A percentile compares a stretch with the other conserved stretches of the same genome.
Evolutionary conservation across 2,797 vertebrate species (phyloP).

Genomic region (Pelochelys cantorii): DNA sequence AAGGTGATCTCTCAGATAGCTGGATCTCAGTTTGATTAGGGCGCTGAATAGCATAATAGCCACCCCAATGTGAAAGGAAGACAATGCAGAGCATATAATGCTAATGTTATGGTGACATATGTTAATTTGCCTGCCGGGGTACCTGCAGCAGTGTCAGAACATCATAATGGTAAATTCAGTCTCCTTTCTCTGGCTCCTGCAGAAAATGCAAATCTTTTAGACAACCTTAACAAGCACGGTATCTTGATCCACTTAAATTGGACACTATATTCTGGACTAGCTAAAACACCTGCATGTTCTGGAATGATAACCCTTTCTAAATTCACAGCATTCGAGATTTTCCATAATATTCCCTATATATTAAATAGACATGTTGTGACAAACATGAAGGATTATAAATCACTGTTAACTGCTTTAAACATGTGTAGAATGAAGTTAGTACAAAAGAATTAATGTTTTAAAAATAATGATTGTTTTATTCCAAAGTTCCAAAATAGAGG

Average conservation of each 20-base stretch:
- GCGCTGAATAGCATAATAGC: background rate
- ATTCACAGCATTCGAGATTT: background rate
- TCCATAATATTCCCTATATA: background rate
- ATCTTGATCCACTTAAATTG: background rate
- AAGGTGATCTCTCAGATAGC: background rate
- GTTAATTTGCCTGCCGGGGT: background rate
- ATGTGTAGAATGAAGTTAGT: background rate
- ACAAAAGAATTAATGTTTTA: background rate
- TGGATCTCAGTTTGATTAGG: background rate
- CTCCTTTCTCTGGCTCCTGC: background rate
- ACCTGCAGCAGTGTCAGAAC: background rate
- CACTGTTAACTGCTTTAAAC: background rate
- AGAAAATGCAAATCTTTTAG: constrained; percentile 9
- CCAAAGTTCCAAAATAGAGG: constrained; percentile 1
- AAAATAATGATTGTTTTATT: background rate
- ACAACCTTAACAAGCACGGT: background rate
- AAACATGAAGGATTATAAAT: background rate
- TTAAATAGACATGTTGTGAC: background rate
- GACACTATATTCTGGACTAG: background rate
- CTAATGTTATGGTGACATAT: background rate
- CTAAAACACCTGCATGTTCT: background rate
- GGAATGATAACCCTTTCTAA: background rate
- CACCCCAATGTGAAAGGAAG: background rate
- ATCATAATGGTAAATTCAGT: background rate
- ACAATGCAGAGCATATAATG: background rate